Percentiles rank a stretch among this genome's conserved stretches.
These are phyloP conservation scores for Portunus trituberculatus DNA, from an alignment of 1,140 invertebrate genomes.

Conservation along the genomic window DNA sequence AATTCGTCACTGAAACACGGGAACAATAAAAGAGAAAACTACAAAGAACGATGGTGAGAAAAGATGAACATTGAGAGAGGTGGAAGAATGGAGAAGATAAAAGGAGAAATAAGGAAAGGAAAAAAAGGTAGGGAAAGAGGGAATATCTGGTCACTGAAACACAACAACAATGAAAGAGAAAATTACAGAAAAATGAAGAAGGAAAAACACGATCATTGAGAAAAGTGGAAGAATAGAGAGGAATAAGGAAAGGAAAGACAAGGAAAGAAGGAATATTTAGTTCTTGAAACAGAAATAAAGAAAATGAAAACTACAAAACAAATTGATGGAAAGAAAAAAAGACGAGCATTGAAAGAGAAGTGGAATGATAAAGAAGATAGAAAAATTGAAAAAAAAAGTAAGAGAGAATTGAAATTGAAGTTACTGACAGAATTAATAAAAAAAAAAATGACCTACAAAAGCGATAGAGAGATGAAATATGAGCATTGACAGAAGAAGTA, in stretches of 20 bases:
- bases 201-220: not conserved
- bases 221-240: not conserved
- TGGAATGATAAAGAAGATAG: too few relatives aligned
- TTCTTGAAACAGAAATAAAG: not conserved
- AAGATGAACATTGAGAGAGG: not conserved
- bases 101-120: too few relatives aligned
- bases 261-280: not conserved
- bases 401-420: too few relatives aligned
- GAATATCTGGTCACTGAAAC: too few relatives aligned
- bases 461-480: too few relatives aligned
- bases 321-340: not conserved
- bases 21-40: not conserved
- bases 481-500: too few relatives aligned
- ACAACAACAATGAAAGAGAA: not conserved
- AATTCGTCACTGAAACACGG: too few relatives aligned
- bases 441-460: too few relatives aligned
- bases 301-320: not conserved
- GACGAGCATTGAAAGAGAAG: not conserved
- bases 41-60: not conserved
- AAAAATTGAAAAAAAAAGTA: too few relatives aligned
- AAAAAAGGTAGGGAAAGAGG: too few relatives aligned
- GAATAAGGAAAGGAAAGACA: not conserved
- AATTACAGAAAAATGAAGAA: not conserved
- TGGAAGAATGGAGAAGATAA: too few relatives aligned
- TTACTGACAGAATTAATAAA: too few relatives aligned